Percentiles rank a stretch among this genome's conserved stretches.
These are phyloP conservation scores for Delichon dasypus DNA, from an alignment of 2,797 vertebrate species.

Conservation along the genomic window DNA sequence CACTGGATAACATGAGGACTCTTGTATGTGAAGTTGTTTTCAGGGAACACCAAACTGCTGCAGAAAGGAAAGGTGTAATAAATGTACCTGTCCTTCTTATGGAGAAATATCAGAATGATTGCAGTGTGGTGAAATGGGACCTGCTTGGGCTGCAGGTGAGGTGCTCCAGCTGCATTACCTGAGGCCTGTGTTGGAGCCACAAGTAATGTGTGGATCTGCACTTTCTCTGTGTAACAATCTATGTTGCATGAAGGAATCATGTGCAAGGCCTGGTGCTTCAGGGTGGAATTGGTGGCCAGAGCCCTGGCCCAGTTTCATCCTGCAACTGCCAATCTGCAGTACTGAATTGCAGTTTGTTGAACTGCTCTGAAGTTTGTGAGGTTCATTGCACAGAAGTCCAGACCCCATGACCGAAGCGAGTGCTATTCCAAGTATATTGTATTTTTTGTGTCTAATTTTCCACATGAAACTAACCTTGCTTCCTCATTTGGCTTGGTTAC, in stretches of 20 bases:
- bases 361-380: background rate
- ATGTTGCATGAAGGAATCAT: background rate
- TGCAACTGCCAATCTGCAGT: too few relatives aligned
- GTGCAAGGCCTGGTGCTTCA: background rate
- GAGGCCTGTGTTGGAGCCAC: background rate
- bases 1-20: background rate
- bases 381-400: background rate
- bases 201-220: background rate
- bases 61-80: background rate
- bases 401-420: background rate
- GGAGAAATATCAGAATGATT: background rate
- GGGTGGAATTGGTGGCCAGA: background rate
- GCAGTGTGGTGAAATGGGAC: background rate
- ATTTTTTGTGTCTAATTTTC: background rate
- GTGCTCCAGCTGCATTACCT: background rate
- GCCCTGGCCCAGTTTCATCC: background rate
- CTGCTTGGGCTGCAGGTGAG: background rate
- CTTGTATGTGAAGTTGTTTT: background rate
- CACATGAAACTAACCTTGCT: background rate
- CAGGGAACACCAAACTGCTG: background rate
- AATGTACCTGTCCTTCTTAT: background rate
- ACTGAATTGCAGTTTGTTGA: background rate
- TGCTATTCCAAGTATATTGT: background rate
- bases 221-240: rapidly evolving
- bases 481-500: background rate